phyloP scores from a whole-genome alignment of 2,888 invertebrate genomes.

The Protodeltote pygarga region DNA sequence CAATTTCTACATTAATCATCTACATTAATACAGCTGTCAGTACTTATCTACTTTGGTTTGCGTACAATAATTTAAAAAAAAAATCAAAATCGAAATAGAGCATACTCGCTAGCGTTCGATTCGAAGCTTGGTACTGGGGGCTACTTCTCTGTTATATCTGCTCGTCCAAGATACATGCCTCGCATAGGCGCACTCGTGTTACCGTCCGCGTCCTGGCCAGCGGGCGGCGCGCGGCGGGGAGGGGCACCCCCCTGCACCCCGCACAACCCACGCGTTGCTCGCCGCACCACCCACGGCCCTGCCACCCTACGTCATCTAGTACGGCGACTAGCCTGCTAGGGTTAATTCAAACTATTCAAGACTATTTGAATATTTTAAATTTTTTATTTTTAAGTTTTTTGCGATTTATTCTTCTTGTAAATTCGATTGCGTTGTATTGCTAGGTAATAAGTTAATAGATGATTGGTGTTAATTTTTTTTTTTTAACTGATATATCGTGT shows the following conservation, averaged over 20 bases:
- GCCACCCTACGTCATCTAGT: slow-evolving; percentile 82
- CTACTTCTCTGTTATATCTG: slow-evolving; percentile 87
- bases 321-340: slow-evolving; percentile 82
- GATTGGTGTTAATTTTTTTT: not conserved
- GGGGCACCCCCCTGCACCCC: slow-evolving; percentile 41
- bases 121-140: slow-evolving; percentile 83
- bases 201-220: slow-evolving; percentile 83
- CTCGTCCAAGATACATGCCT: slow-evolving; percentile 87
- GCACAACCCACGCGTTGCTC: slow-evolving; percentile 50
- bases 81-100: slow-evolving; percentile 64
- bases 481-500: not conserved
- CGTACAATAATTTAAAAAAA: slow-evolving; percentile 24
- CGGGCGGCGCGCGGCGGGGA: slow-evolving; percentile 55
- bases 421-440: slow-evolving; percentile 2
- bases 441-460: not conserved
- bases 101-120: slow-evolving; percentile 53
- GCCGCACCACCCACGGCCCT: slow-evolving; percentile 57
- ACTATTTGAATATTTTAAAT: slow-evolving; percentile 81
- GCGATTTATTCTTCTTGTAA: slow-evolving; percentile 1
- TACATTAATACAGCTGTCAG: too few relatives aligned
- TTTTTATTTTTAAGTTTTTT: slow-evolving; percentile 45
- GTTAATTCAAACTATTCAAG: slow-evolving; percentile 83
- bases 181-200: slow-evolving; percentile 87
- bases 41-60: too few relatives aligned
- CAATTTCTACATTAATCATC: too few relatives aligned